These are phyloP conservation scores for Marcusenius ussheri DNA, from an alignment of 2,113 vertebrate species.

Conservation along the genomic window DNA sequence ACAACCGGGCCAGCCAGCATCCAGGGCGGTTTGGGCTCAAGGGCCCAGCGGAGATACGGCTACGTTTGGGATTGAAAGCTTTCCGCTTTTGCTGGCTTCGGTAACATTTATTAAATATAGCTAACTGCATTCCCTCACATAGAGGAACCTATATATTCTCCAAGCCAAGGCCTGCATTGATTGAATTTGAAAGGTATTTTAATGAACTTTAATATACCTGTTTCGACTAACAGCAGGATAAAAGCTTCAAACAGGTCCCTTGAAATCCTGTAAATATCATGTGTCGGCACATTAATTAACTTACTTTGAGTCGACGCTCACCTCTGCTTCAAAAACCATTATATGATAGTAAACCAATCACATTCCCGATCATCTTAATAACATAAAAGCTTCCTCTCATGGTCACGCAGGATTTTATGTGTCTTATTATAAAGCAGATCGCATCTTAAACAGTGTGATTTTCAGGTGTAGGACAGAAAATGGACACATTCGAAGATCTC, in stretches of 20 bases:
- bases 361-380: neutral
- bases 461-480: neutral
- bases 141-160: neutral
- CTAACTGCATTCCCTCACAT: neutral
- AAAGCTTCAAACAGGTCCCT: conserved; percentile 13
- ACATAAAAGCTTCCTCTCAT: conserved; percentile 21
- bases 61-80: neutral
- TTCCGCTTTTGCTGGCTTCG: neutral
- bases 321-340: neutral
- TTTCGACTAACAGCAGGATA: conserved; percentile 7
- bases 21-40: neutral
- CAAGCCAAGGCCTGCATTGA: neutral
- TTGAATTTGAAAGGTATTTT: conserved; percentile 17
- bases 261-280: neutral
- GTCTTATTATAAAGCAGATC: neutral
- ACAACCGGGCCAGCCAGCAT: neutral
- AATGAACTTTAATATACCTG: neutral
- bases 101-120: neutral
- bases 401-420: neutral
- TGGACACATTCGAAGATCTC: too few relatives aligned
- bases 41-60: neutral
- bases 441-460: neutral
- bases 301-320: neutral
- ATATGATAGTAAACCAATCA: neutral
- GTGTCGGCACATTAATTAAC: neutral